A percentile compares a stretch with the other conserved stretches of the same genome.
Evolutionary conservation across 2,888 invertebrate species (phyloP).

Genomic region (Tanypteryx hageni): DNA sequence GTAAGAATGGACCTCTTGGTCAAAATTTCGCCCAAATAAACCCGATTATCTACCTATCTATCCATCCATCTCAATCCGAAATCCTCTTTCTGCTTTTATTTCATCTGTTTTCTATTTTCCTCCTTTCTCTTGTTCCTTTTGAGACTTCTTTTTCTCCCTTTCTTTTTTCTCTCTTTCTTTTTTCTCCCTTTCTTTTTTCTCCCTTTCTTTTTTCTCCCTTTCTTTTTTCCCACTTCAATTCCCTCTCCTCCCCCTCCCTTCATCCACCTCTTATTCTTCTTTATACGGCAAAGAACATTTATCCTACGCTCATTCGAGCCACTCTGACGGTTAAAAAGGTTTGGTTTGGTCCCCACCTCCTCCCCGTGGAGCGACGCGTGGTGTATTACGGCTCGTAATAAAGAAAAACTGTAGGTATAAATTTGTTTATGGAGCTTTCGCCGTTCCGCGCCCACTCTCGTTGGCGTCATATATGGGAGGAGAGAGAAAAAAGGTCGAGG

Average conservation of each 20-base stretch:
- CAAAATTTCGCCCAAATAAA: neutral
- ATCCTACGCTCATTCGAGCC: neutral
- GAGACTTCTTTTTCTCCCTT: neutral
- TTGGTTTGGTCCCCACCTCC: neutral
- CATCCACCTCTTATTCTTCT: neutral
- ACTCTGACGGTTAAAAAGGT: neutral
- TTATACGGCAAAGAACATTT: neutral
- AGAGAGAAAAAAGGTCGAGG: no score
- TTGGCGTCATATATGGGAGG: neutral
- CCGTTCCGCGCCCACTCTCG: neutral
- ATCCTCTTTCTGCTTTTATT: neutral
- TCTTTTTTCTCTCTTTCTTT: neutral
- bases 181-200: neutral
- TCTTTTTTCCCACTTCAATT: neutral
- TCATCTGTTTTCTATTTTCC: neutral
- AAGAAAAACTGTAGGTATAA: neutral
- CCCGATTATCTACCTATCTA: no score
- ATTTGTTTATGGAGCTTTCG: neutral
- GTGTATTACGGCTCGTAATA: neutral
- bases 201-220: neutral
- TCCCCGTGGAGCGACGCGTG: neutral
- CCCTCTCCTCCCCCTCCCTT: neutral
- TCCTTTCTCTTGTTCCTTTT: neutral
- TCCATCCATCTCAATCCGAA: neutral
- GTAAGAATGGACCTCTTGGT: no score